Base-by-base conservation (phyloP, 2,113 vertebrate species). In the Corvus moneduloides region DNA sequence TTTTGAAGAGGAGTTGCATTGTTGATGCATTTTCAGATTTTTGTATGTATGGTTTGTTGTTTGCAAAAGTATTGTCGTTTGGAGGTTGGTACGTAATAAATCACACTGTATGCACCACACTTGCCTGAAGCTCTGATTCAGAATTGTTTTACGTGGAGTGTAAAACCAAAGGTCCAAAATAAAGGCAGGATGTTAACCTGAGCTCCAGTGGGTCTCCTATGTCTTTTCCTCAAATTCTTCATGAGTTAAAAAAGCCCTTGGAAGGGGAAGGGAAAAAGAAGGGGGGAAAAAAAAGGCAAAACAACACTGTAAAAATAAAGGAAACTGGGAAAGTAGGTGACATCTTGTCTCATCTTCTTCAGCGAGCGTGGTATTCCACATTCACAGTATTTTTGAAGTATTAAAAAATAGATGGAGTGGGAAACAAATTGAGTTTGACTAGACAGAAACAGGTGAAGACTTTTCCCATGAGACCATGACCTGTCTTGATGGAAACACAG, bases 361-460 rank as follows among this genome's bases (percentile, higher is more conserved):
- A 16, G 17, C 49, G 41, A 66, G 17, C 0, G 1, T 16, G 5
- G 24, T 3, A 2, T 83, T 15, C 7, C 0, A 0, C 18, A 11
- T 58, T 54, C 19, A 33, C 9, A 6, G 3, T 84, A 35, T 58
- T 63, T 67, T 51, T 55, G 1, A 90, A 64, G 7, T 87, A 72
- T 44, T 86, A 49, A 49, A 67, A 72, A 67, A 76, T 16, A 4
- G 43, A 24, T 89, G 44, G 48, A 44, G 8, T 39, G 19, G 28
- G 41, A 77, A 76, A 77, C 10, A 41, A 61, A 49, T 52, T 24
- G 33, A 69, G 22, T 71, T 92, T 51, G 30, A 7, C 44, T 71
- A 35, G 41, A 9, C 8, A 52, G 37, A 81, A 94, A 23, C 6
- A 41, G 26, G 2, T 77, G 30, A 86, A 89, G 46, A 22, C 21